Evolutionary conservation across 2,797 vertebrate genomes (phyloP), one percentile per base, ranked within the genome.

Genomic region (Anguilla anguilla): DNA sequence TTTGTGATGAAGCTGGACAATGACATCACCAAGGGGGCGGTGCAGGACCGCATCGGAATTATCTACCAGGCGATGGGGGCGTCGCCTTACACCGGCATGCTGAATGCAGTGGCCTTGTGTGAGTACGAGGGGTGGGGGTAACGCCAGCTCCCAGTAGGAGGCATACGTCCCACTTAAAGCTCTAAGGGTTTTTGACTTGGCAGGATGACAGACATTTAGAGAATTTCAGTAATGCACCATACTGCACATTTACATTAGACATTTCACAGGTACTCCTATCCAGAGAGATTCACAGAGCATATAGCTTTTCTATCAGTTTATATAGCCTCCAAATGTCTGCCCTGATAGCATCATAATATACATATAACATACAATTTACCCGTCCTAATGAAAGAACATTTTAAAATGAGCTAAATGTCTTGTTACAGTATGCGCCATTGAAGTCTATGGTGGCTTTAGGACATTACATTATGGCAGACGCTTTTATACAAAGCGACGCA

Each of bases 91-190:
- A 99, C 97, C 0, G 98, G 98, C 92, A 97, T 99, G 96, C 97
- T 99, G 90, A 99, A 99, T 7, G 97, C 97, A 0, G 96, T 98
- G 43, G 97, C 96, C 22, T 95, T 98, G 90, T 99, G 98, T 99
- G 94, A 98, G 98, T 97, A 88, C 22, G 11, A 43, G 86, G 57
- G 43, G 57, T 69, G 57, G 49, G 6, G 13, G 4, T 25, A n/a
- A 13, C 5, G 35, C 31, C 19, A 79, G 35, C 17, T 5, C 11
- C 28, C n/a, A 2, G 28, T 13, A 28, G 69, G 69, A 31, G 11
- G 3, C 9, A 35, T 28, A 72, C 28, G 28, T n/a, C n/a, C 25
- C 2, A 59, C 15, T 59, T 69, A 0, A 69, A 69, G 64, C 64
- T 67, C 6, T 53, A 53, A 2, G n/a, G n/a, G 64, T n/a, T 69